Conservation (phyloP, 2,113 vertebrate genomes). For the Chloebia gouldiae region DNA sequence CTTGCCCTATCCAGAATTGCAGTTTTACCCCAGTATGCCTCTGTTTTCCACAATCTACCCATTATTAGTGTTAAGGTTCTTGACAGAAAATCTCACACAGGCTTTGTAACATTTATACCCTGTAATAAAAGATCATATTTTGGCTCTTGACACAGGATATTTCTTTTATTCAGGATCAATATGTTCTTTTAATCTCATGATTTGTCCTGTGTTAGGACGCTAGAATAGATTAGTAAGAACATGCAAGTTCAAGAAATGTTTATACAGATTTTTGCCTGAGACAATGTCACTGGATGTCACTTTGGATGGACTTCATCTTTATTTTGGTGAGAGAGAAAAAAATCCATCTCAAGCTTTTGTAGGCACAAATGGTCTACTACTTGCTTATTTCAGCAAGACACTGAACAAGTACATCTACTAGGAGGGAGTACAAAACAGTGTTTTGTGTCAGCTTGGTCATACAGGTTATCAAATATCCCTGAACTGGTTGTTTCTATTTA, state of each 20-base stretch:
- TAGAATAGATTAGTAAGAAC: neutral
- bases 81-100: neutral
- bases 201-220: neutral
- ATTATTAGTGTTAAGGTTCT: neutral
- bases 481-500: neutral
- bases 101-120: neutral
- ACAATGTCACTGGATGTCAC: neutral
- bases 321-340: neutral
- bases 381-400: neutral
- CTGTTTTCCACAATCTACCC: neutral
- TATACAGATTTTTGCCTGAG: neutral
- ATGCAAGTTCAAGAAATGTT: neutral
- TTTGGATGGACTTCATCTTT: neutral
- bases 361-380: neutral
- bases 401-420: neutral
- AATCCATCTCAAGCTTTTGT: neutral
- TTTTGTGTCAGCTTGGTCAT: neutral
- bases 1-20: neutral
- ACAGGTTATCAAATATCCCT: neutral
- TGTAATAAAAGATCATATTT: neutral
- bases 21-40: neutral
- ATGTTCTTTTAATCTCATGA: neutral
- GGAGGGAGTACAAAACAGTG: neutral
- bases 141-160: neutral
- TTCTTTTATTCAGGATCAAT: neutral